A percentile compares a stretch with the other conserved stretches of the same genome.
Conservation (phyloP, 1,140 invertebrate species). For the Megathymus violae region DNA sequence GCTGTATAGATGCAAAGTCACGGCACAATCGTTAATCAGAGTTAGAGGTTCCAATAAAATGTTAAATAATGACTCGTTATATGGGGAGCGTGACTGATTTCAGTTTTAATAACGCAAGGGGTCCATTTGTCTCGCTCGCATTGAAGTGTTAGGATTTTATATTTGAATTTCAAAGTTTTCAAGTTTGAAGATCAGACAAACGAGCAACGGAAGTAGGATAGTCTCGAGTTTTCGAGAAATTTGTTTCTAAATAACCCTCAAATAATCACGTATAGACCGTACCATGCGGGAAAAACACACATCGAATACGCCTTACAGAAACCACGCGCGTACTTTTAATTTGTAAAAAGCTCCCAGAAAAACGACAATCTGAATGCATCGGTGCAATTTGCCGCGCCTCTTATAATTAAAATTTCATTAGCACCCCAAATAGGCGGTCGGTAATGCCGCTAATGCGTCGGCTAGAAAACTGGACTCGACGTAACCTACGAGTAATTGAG, state of each 20-base stretch:
- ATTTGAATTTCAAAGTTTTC: background rate
- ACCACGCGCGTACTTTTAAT: constrained; percentile 62
- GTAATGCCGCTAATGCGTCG: constrained; percentile 62
- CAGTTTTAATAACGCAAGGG: constrained; percentile 55
- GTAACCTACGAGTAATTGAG: constrained; percentile 16
- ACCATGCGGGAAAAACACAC: too few relatives aligned
- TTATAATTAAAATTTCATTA: constrained; percentile 83
- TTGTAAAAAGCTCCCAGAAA: constrained; percentile 74
- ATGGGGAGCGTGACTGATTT: constrained; percentile 66
- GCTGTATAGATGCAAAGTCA: constrained; percentile 61
- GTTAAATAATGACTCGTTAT: constrained; percentile 61
- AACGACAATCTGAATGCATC: constrained; percentile 69
- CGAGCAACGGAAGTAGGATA: too few relatives aligned
- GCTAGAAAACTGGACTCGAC: constrained; percentile 52
- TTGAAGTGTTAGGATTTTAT: constrained; percentile 37
- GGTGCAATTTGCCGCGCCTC: constrained; percentile 69
- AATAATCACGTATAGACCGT: too few relatives aligned
- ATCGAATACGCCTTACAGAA: background rate
- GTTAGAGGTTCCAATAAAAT: constrained; percentile 62
- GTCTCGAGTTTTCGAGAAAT: too few relatives aligned
- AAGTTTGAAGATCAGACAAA: too few relatives aligned
- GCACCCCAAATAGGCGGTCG: constrained; percentile 56
- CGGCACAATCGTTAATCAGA: constrained; percentile 64
- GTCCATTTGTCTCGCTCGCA: constrained; percentile 28
- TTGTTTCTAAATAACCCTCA: too few relatives aligned